These are phyloP conservation scores for Archegozetes longisetosus DNA, from an alignment of 1,140 invertebrate genomes.

Conservation along the genomic window DNA sequence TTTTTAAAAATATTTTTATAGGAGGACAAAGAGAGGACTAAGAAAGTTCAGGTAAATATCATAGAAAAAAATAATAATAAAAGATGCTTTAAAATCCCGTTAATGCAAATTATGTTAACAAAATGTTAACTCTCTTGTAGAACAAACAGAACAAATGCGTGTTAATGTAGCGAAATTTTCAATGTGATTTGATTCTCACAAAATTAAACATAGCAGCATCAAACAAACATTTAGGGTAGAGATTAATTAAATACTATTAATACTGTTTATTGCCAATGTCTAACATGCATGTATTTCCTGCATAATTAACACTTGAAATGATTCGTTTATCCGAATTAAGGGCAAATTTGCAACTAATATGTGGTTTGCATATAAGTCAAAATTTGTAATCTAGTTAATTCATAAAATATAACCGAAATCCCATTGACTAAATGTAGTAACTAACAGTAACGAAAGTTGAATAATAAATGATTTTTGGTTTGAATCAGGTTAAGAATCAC, in stretches of 20 bases:
- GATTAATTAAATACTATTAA: not conserved
- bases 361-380: not conserved
- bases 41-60: conserved; percentile 14
- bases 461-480: not conserved
- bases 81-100: not conserved
- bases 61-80: not conserved
- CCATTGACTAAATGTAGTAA: not conserved
- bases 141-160: not conserved
- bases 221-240: not conserved
- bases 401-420: no score
- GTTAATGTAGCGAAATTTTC: not conserved
- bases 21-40: conserved; percentile 14
- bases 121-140: not conserved
- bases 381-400: not conserved
- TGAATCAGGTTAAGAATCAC: not conserved
- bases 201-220: not conserved
- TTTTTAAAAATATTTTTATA: conserved; percentile 1
- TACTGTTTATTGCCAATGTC: not conserved
- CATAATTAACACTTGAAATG: not conserved
- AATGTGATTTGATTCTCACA: not conserved
- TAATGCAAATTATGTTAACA: not conserved
- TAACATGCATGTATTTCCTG: not conserved
- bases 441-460: not conserved
- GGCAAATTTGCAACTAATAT: not conserved
- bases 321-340: not conserved